Percentiles rank a stretch among this genome's conserved stretches.
Conservation (phyloP, 2,888 invertebrate species). For the Candidula unifasciata region DNA sequence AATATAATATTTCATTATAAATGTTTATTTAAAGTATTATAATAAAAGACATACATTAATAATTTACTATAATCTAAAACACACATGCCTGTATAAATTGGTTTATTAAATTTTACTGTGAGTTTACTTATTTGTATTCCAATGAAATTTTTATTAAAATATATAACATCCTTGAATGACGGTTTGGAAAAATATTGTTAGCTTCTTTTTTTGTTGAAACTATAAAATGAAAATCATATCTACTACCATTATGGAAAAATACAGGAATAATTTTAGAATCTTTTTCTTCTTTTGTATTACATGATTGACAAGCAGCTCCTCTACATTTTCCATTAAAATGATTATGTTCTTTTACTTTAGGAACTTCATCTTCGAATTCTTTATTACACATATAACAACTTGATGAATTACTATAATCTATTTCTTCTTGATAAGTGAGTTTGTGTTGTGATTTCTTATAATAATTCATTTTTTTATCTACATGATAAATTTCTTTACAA, state of each 20-base stretch:
- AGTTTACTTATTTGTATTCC: background rate
- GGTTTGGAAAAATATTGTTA: no score
- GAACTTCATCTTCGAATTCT: no score
- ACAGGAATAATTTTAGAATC: background rate
- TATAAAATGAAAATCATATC: no score
- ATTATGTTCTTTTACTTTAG: background rate
- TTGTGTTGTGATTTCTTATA: no score
- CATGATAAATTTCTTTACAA: no score
- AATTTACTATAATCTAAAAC: slow-evolving; percentile 48
- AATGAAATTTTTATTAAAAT: slow-evolving; percentile 9
- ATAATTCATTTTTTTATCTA: no score
- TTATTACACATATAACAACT: no score
- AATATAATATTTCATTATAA: slow-evolving; percentile 10
- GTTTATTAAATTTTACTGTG: slow-evolving; percentile 31
- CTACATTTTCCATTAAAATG: no score
- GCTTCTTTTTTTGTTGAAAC: no score
- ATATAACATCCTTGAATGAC: slow-evolving; percentile 67
- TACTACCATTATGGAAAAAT: no score
- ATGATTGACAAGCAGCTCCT: no score
- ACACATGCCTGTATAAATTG: slow-evolving; percentile 49
- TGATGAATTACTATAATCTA: background rate
- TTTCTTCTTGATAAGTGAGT: no score
- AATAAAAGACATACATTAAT: slow-evolving; percentile 28
- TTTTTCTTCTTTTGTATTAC: background rate
- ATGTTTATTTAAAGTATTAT: slow-evolving; percentile 50